Evolutionary conservation across 2,888 invertebrate species (phyloP).

Genomic region (Chrysina gloriosa): DNA sequence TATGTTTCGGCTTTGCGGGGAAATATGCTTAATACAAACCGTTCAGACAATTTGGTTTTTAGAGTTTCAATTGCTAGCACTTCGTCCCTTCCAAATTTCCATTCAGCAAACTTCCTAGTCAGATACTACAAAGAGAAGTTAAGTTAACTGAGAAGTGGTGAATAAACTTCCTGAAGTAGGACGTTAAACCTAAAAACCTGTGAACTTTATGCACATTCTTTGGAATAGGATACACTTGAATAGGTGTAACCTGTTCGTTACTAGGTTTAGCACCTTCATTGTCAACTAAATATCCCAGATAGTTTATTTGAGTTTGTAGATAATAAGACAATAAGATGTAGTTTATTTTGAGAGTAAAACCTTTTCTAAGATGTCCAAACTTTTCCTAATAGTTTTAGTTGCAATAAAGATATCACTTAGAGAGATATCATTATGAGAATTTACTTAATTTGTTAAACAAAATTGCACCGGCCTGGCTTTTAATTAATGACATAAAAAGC

Average conservation of each 20-base stretch:
- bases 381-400: background rate
- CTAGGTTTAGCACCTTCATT: slow-evolving; percentile 46
- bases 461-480: no score
- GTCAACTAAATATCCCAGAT: no score
- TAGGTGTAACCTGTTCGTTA: slow-evolving; percentile 45
- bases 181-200: slow-evolving; percentile 52
- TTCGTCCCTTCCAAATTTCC: no score
- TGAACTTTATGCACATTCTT: slow-evolving; percentile 47
- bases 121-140: slow-evolving; percentile 54
- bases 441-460: background rate
- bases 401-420: background rate
- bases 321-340: background rate
- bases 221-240: slow-evolving; percentile 50
- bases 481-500: no score
- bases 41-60: slow-evolving; percentile 44
- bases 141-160: slow-evolving; percentile 44
- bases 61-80: slow-evolving; percentile 47
- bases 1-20: slow-evolving; percentile 55
- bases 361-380: background rate
- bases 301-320: no score
- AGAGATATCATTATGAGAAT: background rate
- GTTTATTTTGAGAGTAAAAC: background rate
- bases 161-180: slow-evolving; percentile 54
- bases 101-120: slow-evolving; percentile 46
- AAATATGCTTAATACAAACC: slow-evolving; percentile 55